Evolutionary conservation across 1,140 invertebrate genomes (phyloP).

Genomic region (Saccostrea glomerata): DNA sequence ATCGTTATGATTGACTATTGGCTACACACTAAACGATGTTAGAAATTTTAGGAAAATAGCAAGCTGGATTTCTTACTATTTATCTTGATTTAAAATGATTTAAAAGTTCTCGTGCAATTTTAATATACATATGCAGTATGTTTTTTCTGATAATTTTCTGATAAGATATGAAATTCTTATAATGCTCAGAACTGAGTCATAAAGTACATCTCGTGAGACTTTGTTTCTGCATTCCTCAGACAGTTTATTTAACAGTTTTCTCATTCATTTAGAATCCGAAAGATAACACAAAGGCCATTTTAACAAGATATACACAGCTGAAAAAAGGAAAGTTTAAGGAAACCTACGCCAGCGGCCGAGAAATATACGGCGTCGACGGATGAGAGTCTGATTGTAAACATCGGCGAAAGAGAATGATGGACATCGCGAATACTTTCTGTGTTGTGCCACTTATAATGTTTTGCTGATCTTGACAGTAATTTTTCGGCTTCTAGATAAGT

Average conservation of each 20-base stretch:
- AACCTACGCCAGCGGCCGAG: not conserved
- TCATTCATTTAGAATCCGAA: not conserved
- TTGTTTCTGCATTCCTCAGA: not conserved
- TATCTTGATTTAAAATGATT: too few species aligned
- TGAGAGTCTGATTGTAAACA: not conserved
- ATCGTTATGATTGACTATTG: too few species aligned
- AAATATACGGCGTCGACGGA: not conserved
- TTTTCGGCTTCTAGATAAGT: not conserved
- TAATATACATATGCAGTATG: too few species aligned
- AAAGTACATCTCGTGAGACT: not conserved
- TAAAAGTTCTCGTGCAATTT: too few species aligned
- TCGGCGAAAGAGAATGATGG: not conserved
- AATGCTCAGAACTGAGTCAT: not conserved
- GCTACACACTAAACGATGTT: too few species aligned
- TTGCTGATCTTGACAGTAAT: slow-evolving; percentile 9
- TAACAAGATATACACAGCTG: not conserved
- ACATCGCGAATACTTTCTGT: not conserved
- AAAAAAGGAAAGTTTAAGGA: not conserved
- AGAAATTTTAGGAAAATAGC: too few species aligned
- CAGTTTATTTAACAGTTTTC: not conserved
- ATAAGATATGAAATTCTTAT: not conserved
- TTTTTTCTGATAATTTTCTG: too few species aligned
- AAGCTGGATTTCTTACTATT: too few species aligned
- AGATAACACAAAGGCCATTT: not conserved
- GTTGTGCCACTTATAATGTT: not conserved